Base-by-base conservation (phyloP, 2,113 vertebrate genomes). In the Rhinolophus sinicus region DNA sequence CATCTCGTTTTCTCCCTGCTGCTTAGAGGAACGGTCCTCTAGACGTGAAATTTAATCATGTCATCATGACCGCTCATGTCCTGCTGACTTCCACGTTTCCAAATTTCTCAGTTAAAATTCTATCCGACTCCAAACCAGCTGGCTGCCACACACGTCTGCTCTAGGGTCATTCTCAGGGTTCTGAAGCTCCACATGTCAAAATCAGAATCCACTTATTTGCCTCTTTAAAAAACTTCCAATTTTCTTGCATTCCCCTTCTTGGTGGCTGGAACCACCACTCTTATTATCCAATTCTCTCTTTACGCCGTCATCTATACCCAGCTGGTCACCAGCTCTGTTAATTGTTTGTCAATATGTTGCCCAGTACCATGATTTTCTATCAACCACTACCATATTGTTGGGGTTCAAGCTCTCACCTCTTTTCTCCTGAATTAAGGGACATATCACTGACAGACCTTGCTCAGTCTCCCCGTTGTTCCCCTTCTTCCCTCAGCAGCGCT, bases 51-150 rank as follows among this genome's bases (percentile, higher is more conserved):
- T 47, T 75, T 26, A 70, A 24, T n/a, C 50, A 83, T 21, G 28
- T 30, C 35, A 69, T 69, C 52, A 85, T 26, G 14, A 52, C 5
- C 16, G 38, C 8, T 3, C 5, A 28, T 50, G 16, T 28, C 16
- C 18, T 82, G 18, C 18, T 47, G n/a, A 69, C n/a, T 62, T 6
- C 21, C 7, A 28, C 33, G 15, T 47, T 80, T 78, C 15, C 58
- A 44, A 44, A 93, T 60, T 88, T 88, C n/a, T 70, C 21, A 8
- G 67, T 92, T 77, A 78, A 73, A 89, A 75, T 78, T 92, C 21
- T 56, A 38, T 40, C 14, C 13, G 24, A 50, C 2, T 89, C 24
- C 50, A 83, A 58, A 44, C 26, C 33, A 69, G 40, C 16, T 76
- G 44, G 10, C 6, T 24, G 28, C n/a, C 21, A 69, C 8, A 58